phyloP scores from a whole-genome alignment of 2,113 vertebrate genomes.

The Drymodes brunneopygia region DNA sequence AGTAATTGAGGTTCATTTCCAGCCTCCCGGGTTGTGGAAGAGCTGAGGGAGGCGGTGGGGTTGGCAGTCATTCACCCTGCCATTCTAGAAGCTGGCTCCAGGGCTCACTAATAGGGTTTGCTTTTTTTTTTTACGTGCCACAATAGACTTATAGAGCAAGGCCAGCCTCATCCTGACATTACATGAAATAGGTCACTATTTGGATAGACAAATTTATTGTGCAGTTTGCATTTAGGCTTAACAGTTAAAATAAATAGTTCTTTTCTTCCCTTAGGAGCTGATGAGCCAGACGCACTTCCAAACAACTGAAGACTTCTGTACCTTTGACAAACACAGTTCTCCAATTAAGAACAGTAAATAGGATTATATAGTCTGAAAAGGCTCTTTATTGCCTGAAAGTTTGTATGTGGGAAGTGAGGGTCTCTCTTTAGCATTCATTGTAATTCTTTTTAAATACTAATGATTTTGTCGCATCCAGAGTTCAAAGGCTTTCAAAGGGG shows the following conservation, averaged over 20 bases:
- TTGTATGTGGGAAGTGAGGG: slow-evolving; percentile 63
- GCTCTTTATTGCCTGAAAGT: slow-evolving; percentile 71
- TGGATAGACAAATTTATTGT: slow-evolving; percentile 74
- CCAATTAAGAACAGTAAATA: slow-evolving; percentile 78
- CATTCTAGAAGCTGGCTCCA: slow-evolving; percentile 44
- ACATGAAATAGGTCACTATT: slow-evolving; percentile 73
- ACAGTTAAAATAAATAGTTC: slow-evolving; percentile 75
- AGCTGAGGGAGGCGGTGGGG: neutral
- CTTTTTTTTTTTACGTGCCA: neutral
- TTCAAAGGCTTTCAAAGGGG: slow-evolving; percentile 36
- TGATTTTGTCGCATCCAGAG: slow-evolving; percentile 50
- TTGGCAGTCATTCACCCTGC: neutral
- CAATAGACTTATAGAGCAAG: slow-evolving; percentile 67
- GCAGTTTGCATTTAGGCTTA: slow-evolving; percentile 71
- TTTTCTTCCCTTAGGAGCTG: slow-evolving; percentile 70
- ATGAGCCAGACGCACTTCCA: slow-evolving; percentile 68
- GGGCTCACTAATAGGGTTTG: slow-evolving; percentile 42
- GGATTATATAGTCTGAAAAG: slow-evolving; percentile 78
- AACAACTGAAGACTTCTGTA: slow-evolving; percentile 76
- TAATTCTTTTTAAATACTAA: slow-evolving; percentile 63
- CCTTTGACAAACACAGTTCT: slow-evolving; percentile 73
- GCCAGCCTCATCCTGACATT: slow-evolving; percentile 63
- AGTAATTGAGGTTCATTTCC: slow-evolving; percentile 49
- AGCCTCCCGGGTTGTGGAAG: neutral
- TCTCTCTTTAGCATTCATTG: slow-evolving; percentile 46